A percentile compares a stretch with the other conserved stretches of the same genome.
Evolutionary conservation across 2,888 invertebrate genomes (phyloP).

Genomic region (Folsomia candida): DNA sequence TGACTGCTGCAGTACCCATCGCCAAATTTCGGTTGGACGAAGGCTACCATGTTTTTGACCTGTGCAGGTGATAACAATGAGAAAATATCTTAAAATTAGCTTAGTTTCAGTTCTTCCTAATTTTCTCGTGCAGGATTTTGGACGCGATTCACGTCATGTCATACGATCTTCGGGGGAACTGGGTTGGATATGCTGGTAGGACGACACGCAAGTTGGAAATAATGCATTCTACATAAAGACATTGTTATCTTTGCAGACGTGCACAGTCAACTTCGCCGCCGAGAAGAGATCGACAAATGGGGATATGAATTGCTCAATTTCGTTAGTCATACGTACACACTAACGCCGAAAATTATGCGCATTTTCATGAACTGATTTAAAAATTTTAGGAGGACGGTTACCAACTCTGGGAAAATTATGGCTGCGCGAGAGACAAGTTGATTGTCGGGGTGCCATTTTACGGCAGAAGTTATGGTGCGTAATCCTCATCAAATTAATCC

Average conservation of each 20-base stretch:
- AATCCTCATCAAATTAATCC: background rate
- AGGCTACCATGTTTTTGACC: constrained; percentile 84
- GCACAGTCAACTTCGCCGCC: constrained; percentile 79
- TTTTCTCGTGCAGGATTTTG: constrained; percentile 33
- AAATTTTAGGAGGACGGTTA: constrained; percentile 69
- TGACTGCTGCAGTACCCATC: constrained; percentile 84
- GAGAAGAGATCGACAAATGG: constrained; percentile 78
- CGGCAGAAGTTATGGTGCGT: constrained; percentile 79
- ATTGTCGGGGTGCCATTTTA: constrained; percentile 87
- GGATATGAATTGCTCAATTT: constrained; percentile 86
- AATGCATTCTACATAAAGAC: background rate
- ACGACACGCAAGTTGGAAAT: background rate
- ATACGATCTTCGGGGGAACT: constrained; percentile 55
- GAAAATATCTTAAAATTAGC: no score
- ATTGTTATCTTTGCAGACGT: constrained; percentile 54
- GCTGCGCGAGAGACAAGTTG: constrained; percentile 80
- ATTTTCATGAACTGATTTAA: no score
- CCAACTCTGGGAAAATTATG: constrained; percentile 81
- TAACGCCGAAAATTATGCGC: background rate
- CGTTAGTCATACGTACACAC: constrained; percentile 60
- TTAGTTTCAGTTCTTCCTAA: no score
- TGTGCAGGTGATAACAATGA: constrained; percentile 69
- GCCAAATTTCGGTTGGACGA: constrained; percentile 83
- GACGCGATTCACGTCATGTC: constrained; percentile 50
- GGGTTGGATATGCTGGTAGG: constrained; percentile 82